Percentiles rank a stretch among this genome's conserved stretches.
These are phyloP conservation scores for Xestia c-nigrum DNA, from an alignment of 2,888 invertebrate genomes.

Conservation along the genomic window DNA sequence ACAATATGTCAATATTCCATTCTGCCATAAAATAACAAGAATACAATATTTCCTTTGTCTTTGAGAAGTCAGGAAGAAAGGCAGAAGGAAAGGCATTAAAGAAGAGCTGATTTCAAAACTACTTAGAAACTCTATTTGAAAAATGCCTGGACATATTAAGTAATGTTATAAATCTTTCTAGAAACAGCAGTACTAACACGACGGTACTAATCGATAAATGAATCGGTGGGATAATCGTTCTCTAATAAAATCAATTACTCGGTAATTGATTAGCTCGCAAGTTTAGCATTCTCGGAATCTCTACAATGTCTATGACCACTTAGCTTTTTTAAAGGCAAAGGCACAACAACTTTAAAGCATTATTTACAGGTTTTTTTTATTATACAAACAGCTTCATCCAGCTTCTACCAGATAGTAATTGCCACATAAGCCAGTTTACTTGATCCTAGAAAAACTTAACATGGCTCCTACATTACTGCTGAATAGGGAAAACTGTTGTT, in stretches of 20 bases:
- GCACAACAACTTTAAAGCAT: conserved; percentile 55
- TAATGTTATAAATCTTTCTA: background rate
- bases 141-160: background rate
- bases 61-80: too few relatives aligned
- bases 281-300: conserved; percentile 65
- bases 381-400: conserved; percentile 78
- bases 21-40: conserved; percentile 20
- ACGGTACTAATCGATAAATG: conserved; percentile 47
- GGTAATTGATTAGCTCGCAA: conserved; percentile 66
- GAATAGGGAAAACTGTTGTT: conserved; percentile 64
- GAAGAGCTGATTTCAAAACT: conserved; percentile 8
- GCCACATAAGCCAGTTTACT: conserved; percentile 75
- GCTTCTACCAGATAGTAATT: conserved; percentile 76
- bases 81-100: background rate
- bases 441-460: conserved; percentile 73
- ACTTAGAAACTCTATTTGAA: conserved; percentile 27
- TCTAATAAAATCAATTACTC: conserved; percentile 65
- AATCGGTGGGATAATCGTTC: conserved; percentile 54
- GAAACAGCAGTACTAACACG: conserved; percentile 2
- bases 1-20: conserved; percentile 44
- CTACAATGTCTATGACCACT: conserved; percentile 66
- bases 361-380: conserved; percentile 74
- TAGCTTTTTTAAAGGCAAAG: conserved; percentile 57
- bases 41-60: conserved; percentile 25
- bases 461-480: conserved; percentile 65